Conservation (phyloP, 2,797 vertebrate genomes). For the Clarias fuscus region DNA sequence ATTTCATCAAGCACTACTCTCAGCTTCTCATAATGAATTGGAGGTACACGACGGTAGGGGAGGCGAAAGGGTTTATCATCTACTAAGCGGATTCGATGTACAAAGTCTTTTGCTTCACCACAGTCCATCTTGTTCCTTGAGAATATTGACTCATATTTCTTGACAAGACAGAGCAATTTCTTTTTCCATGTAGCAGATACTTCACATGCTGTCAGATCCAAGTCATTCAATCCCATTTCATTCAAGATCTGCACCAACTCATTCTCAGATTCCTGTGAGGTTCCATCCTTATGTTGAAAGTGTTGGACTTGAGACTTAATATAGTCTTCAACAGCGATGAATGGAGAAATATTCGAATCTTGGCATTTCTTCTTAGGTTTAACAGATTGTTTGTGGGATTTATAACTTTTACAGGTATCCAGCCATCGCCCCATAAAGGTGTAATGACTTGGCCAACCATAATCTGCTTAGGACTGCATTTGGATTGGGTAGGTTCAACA, state of each 20-base stretch:
- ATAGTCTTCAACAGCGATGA: background rate
- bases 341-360: background rate
- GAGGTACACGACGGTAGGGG: too few relatives aligned
- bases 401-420: background rate
- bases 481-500: background rate
- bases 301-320: too few relatives aligned
- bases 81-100: background rate
- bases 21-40: too few relatives aligned
- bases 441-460: background rate
- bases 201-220: background rate
- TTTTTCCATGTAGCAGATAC: background rate
- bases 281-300: too few relatives aligned
- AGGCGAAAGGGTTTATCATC: background rate
- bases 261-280: too few relatives aligned
- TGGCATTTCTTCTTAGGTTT: background rate
- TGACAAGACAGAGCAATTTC: too few relatives aligned
- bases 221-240: background rate
- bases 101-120: background rate
- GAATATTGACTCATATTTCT: background rate
- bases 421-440: background rate
- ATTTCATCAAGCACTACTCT: too few relatives aligned
- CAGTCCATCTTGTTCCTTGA: constrained; percentile 10
- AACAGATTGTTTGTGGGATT: background rate
- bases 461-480: background rate
- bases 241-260: background rate